A percentile compares a stretch with the other conserved stretches of the same genome.
Conservation (phyloP, 1,140 invertebrate species). For the Philotrypesis tridentata region DNA sequence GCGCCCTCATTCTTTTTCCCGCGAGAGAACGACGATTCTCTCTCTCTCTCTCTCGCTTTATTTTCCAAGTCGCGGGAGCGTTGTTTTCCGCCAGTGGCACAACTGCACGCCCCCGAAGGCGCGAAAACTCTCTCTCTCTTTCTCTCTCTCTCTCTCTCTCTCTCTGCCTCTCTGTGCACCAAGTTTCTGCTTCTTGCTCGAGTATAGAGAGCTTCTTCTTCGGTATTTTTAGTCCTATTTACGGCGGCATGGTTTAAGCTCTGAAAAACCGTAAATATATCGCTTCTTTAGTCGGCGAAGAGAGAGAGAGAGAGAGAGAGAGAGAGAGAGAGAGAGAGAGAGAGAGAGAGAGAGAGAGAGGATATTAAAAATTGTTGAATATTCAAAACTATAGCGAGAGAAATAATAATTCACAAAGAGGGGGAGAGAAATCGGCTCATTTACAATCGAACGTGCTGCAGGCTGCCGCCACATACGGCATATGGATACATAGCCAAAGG, state of each 20-base stretch:
- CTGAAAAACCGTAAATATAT: conserved; percentile 39
- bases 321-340: background rate
- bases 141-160: too few species aligned
- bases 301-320: background rate
- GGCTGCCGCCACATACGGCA: background rate
- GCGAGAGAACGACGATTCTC: conserved; percentile 65
- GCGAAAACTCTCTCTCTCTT: conserved; percentile 19
- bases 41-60: conserved; percentile 64
- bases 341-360: background rate
- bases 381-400: background rate
- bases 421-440: conserved; percentile 27
- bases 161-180: background rate
- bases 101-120: background rate
- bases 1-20: conserved; percentile 74
- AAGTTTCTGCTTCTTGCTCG: conserved; percentile 17
- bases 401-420: conserved; percentile 11
- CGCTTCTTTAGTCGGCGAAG: background rate
- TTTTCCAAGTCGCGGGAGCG: conserved; percentile 58
- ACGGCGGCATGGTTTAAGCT: too few species aligned
- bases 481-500: background rate
- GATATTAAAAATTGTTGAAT: background rate
- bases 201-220: background rate
- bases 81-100: conserved; percentile 55
- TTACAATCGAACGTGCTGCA: conserved; percentile 39
- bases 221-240: background rate